These are phyloP conservation scores for Mormyrus hasselquistii DNA, from an alignment of 2,797 vertebrate species.

Conservation along the genomic window DNA sequence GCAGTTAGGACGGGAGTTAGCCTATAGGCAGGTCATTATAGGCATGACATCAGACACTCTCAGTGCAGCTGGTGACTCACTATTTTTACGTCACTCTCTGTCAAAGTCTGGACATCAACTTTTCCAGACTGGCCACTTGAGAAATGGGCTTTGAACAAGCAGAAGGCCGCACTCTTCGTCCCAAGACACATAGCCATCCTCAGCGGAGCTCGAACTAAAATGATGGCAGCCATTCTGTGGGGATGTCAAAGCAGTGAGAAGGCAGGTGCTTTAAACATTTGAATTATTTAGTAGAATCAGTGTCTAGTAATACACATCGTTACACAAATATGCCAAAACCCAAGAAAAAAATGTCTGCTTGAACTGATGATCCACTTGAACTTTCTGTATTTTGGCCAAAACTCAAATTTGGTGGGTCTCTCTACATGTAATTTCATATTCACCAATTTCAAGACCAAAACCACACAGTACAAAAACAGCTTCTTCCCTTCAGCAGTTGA, in stretches of 20 bases:
- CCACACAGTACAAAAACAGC: neutral
- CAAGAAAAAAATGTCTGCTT: neutral
- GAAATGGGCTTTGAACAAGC: neutral
- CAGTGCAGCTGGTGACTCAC: conserved; percentile 20
- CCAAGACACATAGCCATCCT: neutral
- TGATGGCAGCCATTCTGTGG: neutral
- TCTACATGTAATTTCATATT: neutral
- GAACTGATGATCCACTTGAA: neutral
- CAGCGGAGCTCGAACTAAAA: conserved; percentile 15
- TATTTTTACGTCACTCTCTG: conserved; percentile 15
- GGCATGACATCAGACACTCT: neutral
- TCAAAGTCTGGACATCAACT: neutral
- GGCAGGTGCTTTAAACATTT: neutral
- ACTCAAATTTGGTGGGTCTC: neutral
- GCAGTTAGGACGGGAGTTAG: neutral
- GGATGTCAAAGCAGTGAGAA: neutral
- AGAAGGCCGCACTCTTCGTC: neutral
- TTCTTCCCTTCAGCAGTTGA: neutral
- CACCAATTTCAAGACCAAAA: neutral
- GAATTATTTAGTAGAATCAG: neutral
- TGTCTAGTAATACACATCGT: no score
- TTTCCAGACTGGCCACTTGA: conserved; percentile 10
- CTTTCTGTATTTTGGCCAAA: neutral
- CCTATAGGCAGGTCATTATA: neutral
- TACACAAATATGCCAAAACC: neutral